phyloP scores from a whole-genome alignment of 2,797 vertebrate species.

The Mus caroli region DNA sequence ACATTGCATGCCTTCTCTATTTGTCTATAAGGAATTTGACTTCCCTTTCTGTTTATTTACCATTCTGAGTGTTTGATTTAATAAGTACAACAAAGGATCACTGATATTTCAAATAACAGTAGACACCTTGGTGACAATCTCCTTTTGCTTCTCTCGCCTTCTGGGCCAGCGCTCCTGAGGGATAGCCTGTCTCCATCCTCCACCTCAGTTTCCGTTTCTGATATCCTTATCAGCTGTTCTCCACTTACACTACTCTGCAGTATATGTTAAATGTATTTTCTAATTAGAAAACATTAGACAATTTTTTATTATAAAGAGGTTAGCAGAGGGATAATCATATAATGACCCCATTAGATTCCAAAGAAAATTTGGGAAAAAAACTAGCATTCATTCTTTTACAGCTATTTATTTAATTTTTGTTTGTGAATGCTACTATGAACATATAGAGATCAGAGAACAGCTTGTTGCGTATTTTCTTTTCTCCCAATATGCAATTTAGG shows the following conservation, averaged over 20 bases:
- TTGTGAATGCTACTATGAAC: neutral
- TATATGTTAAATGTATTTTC: neutral
- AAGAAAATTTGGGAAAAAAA: neutral
- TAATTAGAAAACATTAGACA: neutral
- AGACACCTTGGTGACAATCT: neutral
- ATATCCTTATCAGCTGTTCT: neutral
- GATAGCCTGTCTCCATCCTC: neutral
- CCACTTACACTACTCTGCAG: neutral
- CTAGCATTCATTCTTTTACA: neutral
- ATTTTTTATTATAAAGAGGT: neutral
- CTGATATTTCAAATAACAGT: neutral
- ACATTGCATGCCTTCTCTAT: neutral
- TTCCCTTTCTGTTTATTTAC: neutral
- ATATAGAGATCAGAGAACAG: neutral
- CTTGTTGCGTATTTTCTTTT: neutral
- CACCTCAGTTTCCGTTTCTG: neutral
- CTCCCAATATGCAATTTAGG: neutral
- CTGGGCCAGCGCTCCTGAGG: neutral
- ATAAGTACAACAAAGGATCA: neutral
- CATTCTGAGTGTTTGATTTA: neutral
- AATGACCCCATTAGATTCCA: neutral
- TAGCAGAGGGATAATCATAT: neutral
- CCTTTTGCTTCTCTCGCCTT: neutral
- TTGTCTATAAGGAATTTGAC: neutral
- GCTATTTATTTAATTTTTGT: neutral